A percentile compares a stretch with the other conserved stretches of the same genome.
These are phyloP conservation scores for Helicoverpa zea DNA, from an alignment of 1,140 invertebrate species.

Conservation along the genomic window DNA sequence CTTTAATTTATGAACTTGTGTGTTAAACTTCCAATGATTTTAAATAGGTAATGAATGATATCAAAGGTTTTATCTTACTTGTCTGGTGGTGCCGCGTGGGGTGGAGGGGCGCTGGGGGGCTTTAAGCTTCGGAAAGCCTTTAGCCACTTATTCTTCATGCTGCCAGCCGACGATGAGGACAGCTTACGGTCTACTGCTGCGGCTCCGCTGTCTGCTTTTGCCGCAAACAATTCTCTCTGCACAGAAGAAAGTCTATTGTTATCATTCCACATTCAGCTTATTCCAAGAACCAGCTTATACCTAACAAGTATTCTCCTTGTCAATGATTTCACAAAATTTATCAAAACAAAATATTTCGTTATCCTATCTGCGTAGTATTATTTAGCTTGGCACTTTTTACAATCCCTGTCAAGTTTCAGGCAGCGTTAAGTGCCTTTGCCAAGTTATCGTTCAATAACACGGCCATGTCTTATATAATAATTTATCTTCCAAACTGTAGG, in stretches of 20 bases:
- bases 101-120: constrained; percentile 89
- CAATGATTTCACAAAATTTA: neutral
- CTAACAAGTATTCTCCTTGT: no score
- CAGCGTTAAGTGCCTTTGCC: constrained; percentile 12
- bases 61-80: constrained; percentile 81
- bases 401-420: constrained; percentile 9
- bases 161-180: constrained; percentile 94
- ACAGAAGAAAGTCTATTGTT: neutral
- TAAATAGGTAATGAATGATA: neutral
- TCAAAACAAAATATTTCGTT: constrained; percentile 6
- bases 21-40: constrained; percentile 28
- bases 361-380: neutral
- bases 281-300: no score
- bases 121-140: constrained; percentile 98
- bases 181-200: constrained; percentile 92
- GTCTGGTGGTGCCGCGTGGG: constrained; percentile 83
- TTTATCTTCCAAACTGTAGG: neutral
- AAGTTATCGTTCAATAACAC: constrained; percentile 21
- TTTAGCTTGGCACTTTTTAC: constrained; percentile 12
- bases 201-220: constrained; percentile 89
- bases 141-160: constrained; percentile 99
- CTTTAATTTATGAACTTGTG: constrained; percentile 32
- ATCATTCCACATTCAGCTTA: no score
- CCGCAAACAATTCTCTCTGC: constrained; percentile 96
- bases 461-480: neutral